phyloP scores from a whole-genome alignment of 2,797 vertebrate species.

The Platalea minor region DNA sequence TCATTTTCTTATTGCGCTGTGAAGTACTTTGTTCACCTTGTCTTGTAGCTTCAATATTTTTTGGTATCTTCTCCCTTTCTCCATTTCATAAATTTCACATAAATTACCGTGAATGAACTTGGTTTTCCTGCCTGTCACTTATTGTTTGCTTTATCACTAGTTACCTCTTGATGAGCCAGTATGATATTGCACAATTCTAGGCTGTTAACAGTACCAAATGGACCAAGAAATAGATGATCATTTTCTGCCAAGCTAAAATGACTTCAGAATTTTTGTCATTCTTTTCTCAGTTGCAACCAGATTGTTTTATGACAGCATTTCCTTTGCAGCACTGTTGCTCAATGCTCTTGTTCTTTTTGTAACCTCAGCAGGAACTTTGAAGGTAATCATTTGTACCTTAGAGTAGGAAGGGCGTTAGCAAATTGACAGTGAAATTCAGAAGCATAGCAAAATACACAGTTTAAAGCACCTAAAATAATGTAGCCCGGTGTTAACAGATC shows the following conservation, averaged over 20 bases:
- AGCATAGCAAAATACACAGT: not conserved
- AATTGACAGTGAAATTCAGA: not conserved
- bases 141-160: not conserved
- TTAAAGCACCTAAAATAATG: not conserved
- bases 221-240: not conserved
- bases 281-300: not conserved
- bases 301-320: not conserved
- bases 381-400: not conserved
- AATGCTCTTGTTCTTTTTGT: not conserved
- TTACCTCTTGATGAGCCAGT: not conserved
- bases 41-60: not conserved
- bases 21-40: not conserved
- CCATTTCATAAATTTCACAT: not conserved
- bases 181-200: not conserved
- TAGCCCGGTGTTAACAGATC: not conserved
- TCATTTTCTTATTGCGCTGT: not conserved
- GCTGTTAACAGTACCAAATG: not conserved
- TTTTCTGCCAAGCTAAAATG: slow-evolving; percentile 5
- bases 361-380: not conserved
- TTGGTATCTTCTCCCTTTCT: not conserved
- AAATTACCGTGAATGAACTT: not conserved
- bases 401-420: not conserved
- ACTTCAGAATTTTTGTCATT: slow-evolving; percentile 16
- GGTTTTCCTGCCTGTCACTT: not conserved
- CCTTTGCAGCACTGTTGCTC: not conserved